Evolutionary conservation across 2,888 invertebrate species (phyloP).

Genomic region (Argyresthia albistria): DNA sequence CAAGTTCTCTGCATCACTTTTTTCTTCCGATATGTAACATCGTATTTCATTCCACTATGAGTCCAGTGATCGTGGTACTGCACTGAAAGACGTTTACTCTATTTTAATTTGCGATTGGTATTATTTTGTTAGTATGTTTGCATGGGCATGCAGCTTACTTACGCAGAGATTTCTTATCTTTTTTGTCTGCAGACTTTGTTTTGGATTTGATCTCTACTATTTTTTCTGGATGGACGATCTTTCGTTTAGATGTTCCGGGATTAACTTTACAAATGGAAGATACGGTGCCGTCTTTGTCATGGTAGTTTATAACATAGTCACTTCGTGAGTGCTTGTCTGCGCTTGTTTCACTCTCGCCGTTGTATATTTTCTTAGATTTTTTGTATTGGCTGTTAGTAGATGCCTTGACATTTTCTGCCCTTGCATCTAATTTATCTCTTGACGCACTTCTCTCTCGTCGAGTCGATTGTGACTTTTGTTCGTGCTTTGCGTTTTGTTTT

Average conservation of each 20-base stretch:
- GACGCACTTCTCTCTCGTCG: constrained; percentile 1
- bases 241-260: constrained; percentile 34
- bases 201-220: constrained; percentile 32
- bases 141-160: constrained; percentile 58
- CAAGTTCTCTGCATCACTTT: constrained; percentile 50
- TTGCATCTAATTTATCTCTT: not conserved
- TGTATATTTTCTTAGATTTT: constrained; percentile 15
- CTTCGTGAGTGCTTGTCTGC: constrained; percentile 16
- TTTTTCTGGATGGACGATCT: constrained; percentile 30
- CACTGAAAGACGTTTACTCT: constrained; percentile 60
- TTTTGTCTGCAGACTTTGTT: constrained; percentile 41
- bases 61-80: constrained; percentile 47
- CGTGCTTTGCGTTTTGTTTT: not conserved
- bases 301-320: constrained; percentile 54
- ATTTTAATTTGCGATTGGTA: constrained; percentile 25
- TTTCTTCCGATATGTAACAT: constrained; percentile 41
- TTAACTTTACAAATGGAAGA: constrained; percentile 56
- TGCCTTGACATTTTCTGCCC: not conserved
- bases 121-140: constrained; percentile 16
- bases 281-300: constrained; percentile 62
- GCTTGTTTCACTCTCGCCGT: constrained; percentile 20
- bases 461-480: constrained; percentile 1
- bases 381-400: constrained; percentile 7
- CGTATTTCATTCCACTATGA: constrained; percentile 33
- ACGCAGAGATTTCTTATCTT: constrained; percentile 39